Evolutionary conservation across 2,888 invertebrate species (phyloP), one percentile per base, ranked within the genome.

Genomic region (Meandrusa payeni): DNA sequence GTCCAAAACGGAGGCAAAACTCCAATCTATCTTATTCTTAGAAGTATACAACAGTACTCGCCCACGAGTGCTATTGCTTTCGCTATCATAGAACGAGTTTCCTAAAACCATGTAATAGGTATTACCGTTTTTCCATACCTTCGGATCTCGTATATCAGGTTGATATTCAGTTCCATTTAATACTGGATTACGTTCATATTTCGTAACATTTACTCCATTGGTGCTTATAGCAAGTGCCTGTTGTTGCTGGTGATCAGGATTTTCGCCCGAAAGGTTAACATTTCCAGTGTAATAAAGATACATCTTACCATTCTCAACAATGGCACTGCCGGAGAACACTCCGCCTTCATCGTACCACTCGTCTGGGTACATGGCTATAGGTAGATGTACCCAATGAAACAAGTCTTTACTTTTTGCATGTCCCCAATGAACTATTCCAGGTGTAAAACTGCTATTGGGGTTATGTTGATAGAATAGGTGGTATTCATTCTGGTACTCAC

Each of bases 391-490:
- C 90, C 90, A 90, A 40, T 69, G 53, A 1, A 88, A 65, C 1
- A 90, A 54, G 47, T 90, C 87, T 0, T 32, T 47, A 40, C 89
- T 88, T 31, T 62, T 76, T 0, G 81, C 82, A 47, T 90, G 90
- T 0, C 82, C 90, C 90, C 90, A 90, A 46, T 83, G 76, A 23
- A 81, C 86, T 9, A 62, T 64, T 1, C 80, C 75, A 0, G 83
- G 67, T 1, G 51, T 65, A 1, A 55, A 51, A 28, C 80, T 76
- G 17, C 65, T 69, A 1, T 69, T 33, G 0, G 89, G 89, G 46
- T 89, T 82, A 51, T 76, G 72, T 55, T 90, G 90, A 52, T 81
- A 90, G 48, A 87, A 89, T 2, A 89, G 54, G 49, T 90, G 89
- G 47, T 81, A 90, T 10, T 72, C 66, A 1, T 67, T 61, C 2